Conservation (phyloP, 2,797 vertebrate species). For the Varecia variegata region DNA sequence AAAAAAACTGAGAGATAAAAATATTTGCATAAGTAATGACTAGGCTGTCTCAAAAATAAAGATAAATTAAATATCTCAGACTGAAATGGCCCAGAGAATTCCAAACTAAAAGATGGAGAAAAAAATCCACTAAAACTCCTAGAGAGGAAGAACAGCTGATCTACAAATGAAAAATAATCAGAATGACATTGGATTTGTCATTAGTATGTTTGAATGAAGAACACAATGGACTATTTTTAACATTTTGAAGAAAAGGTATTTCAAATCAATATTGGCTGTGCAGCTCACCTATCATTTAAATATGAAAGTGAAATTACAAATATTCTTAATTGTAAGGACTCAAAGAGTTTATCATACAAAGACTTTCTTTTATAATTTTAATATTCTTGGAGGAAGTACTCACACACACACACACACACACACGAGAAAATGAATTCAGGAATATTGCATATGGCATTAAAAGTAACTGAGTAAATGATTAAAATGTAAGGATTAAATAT, state of each 20-base stretch:
- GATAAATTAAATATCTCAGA: not conserved
- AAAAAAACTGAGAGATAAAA: not conserved
- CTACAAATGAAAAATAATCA: not conserved
- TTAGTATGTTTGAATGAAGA: not conserved
- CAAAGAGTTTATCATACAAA: conserved; percentile 4
- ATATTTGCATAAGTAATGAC: not conserved
- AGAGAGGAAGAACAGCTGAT: not conserved
- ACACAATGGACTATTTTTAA: not conserved
- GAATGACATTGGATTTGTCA: not conserved
- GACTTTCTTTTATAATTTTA: not conserved
- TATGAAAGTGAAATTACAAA: not conserved
- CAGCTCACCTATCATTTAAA: not conserved
- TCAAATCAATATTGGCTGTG: not conserved
- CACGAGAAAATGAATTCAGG: not conserved
- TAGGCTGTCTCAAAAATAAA: not conserved
- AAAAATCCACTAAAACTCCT: not conserved
- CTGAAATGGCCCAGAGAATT: not conserved
- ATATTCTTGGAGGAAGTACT: not conserved
- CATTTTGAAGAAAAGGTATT: not conserved
- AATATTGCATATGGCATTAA: not conserved
- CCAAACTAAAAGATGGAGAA: not conserved
- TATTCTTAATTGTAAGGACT: not conserved
- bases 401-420: not conserved
- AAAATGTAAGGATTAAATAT: not conserved
- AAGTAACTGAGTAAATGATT: not conserved